Conservation (phyloP, 2,888 invertebrate genomes). For the Adela reaumurella region DNA sequence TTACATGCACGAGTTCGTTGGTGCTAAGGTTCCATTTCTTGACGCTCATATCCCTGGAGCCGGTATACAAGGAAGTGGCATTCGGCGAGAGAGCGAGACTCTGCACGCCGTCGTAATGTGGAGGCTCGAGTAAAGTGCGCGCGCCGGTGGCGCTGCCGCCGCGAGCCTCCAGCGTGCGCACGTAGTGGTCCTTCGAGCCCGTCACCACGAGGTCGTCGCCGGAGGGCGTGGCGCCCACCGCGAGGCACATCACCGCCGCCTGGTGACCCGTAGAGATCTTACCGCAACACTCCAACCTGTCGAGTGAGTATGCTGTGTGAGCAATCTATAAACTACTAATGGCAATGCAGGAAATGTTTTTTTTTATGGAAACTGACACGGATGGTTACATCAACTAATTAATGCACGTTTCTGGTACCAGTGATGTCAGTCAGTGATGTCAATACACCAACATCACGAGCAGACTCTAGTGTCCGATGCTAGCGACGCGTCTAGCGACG, state of each 20-base stretch:
- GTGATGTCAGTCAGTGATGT: no score
- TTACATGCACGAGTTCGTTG: slow-evolving; percentile 55
- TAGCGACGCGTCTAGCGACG: no score
- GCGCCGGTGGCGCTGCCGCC: slow-evolving; percentile 38
- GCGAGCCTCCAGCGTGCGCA: slow-evolving; percentile 54
- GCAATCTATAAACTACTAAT: no score
- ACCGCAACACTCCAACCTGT: slow-evolving; percentile 63
- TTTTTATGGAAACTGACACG: no score
- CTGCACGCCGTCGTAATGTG: slow-evolving; percentile 89
- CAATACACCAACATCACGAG: no score
- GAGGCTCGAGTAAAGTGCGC: slow-evolving; percentile 70
- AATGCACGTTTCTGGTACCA: no score
- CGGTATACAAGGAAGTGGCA: slow-evolving; percentile 71
- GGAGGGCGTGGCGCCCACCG: slow-evolving; percentile 49
- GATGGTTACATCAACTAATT: no score
- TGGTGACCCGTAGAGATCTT: slow-evolving; percentile 77
- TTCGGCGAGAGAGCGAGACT: slow-evolving; percentile 68
- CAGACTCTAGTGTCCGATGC: no score
- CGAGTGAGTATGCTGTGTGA: no score
- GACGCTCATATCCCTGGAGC: slow-evolving; percentile 80
- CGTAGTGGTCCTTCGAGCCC: slow-evolving; percentile 84
- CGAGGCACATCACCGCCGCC: slow-evolving; percentile 81
- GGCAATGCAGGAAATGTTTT: no score
- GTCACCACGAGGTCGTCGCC: slow-evolving; percentile 67
- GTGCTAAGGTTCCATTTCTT: slow-evolving; percentile 75